These are phyloP conservation scores for Paedocypris micromegethes DNA, from an alignment of 2,797 vertebrate genomes.

Conservation along the genomic window DNA sequence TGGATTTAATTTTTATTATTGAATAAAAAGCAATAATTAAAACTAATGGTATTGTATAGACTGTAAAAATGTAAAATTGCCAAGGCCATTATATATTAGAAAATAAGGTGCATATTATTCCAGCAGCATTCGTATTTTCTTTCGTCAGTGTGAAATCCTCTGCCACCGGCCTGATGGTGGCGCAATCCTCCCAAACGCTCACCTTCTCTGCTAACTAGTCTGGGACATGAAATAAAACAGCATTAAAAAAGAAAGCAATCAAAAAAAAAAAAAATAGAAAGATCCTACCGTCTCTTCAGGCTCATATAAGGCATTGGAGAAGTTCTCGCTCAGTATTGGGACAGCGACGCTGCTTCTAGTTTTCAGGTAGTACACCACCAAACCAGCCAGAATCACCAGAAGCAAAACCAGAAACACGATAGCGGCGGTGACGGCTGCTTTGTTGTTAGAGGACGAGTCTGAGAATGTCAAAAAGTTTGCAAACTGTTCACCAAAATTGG, in stretches of 20 bases:
- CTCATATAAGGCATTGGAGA: slow-evolving; percentile 56
- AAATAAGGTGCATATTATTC: no score
- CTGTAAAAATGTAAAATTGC: no score
- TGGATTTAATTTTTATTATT: no score
- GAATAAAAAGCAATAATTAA: no score
- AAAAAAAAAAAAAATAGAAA: background rate
- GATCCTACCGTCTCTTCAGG: slow-evolving; percentile 14
- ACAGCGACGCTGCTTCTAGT: background rate
- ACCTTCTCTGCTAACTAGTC: no score
- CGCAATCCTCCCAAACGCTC: no score
- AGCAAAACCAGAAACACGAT: slow-evolving; percentile 62
- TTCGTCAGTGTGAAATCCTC: no score
- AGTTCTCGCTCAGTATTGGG: background rate
- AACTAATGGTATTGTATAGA: no score
- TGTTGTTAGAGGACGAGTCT: slow-evolving; percentile 39
- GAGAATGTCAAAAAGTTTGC: slow-evolving; percentile 1
- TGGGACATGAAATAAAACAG: no score
- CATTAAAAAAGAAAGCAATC: background rate
- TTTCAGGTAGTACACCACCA: slow-evolving; percentile 59
- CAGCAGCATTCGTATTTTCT: no score
- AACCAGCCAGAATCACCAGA: slow-evolving; percentile 47
- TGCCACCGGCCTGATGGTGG: no score
- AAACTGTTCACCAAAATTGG: background rate
- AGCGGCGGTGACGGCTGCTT: slow-evolving; percentile 54
- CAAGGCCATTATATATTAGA: no score